Evolutionary conservation across 2,113 vertebrate species (phyloP).

Genomic region (Centropus unirufus): DNA sequence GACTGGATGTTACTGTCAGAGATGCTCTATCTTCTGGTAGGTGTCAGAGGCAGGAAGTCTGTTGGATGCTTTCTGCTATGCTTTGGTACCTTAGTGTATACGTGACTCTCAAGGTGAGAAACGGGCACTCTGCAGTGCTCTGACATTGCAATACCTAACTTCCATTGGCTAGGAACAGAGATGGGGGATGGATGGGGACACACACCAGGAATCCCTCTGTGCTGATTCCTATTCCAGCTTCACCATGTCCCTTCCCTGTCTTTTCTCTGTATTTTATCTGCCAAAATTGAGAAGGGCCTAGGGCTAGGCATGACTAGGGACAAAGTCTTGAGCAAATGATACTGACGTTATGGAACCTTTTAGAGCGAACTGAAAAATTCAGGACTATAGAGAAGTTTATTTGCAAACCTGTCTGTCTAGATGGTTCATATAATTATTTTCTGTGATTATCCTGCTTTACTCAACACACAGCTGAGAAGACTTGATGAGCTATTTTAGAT

Average conservation of each 20-base stretch:
- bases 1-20: not conserved
- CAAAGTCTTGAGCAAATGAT: not conserved
- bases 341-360: not conserved
- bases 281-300: not conserved
- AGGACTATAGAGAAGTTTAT: not conserved
- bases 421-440: not conserved
- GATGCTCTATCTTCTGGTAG: not conserved
- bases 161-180: not conserved
- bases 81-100: not conserved
- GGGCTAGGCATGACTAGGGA: not conserved
- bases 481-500: not conserved
- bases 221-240: not conserved
- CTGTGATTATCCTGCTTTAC: not conserved
- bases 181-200: fast-evolving
- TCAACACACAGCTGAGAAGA: not conserved
- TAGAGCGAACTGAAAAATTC: not conserved
- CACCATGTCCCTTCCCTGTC: not conserved
- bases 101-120: not conserved
- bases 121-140: not conserved
- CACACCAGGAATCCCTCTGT: not conserved
- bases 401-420: not conserved
- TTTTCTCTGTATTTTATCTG: not conserved
- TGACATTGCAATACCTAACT: not conserved
- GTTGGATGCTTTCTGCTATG: not conserved
- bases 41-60: fast-evolving